Percentiles rank a stretch among this genome's conserved stretches.
Conservation (phyloP, 2,888 invertebrate genomes). For the Eristalis arbustorum region DNA sequence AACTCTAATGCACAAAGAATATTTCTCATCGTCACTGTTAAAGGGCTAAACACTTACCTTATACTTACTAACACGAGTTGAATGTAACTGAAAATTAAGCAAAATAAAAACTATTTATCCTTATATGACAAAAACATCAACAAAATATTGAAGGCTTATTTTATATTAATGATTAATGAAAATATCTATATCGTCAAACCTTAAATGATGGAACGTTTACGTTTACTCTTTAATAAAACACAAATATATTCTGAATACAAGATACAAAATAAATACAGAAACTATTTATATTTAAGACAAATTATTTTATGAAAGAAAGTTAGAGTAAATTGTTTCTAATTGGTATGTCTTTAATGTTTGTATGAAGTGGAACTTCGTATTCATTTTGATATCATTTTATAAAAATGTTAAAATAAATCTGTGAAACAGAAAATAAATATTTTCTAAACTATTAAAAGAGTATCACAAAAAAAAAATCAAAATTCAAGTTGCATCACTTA, state of each 20-base stretch:
- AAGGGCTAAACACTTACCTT: constrained; percentile 7
- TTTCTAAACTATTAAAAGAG: constrained; percentile 7
- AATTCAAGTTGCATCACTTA: constrained; percentile 31
- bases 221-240: background rate
- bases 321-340: constrained; percentile 17
- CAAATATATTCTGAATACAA: constrained; percentile 7
- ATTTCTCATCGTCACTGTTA: constrained; percentile 1
- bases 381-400: constrained; percentile 50
- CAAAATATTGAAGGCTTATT: background rate
- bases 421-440: constrained; percentile 40
- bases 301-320: constrained; percentile 13
- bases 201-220: background rate
- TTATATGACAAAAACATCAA: background rate
- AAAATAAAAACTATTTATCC: background rate
- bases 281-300: constrained; percentile 10
- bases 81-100: background rate
- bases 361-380: constrained; percentile 34
- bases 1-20: constrained; percentile 2
- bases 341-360: constrained; percentile 43
- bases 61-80: background rate
- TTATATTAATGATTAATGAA: background rate
- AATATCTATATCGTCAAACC: background rate
- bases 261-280: background rate
- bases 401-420: constrained; percentile 43
- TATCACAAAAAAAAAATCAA: constrained; percentile 32